Base-by-base conservation (phyloP, 2,888 invertebrate species). In the Sacculina carcini region DNA sequence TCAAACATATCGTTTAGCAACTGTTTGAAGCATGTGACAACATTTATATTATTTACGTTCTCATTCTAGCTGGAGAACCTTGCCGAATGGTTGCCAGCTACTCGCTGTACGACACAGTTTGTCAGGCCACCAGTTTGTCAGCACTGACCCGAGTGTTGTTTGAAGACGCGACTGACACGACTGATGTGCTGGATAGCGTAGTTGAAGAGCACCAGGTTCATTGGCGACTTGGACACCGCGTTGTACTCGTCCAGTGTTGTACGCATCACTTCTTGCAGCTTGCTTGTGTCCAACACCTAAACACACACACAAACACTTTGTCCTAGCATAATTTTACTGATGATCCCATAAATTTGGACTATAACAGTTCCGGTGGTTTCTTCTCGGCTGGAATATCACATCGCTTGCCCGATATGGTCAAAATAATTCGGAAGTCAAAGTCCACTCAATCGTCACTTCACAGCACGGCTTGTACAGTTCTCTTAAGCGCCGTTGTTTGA, bases 141-240 rank as follows among this genome's bases (percentile, higher is more conserved):
- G n/a, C n/a, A 34, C 28, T 56, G 53, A 19, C 56, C 57, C 16
- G 52, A 48, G 62, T 67, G 66, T 47, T 64, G 64, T 1, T 77
- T 70, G 54, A 86, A 64, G 52, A 86, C 73, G 52, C 86, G 71
- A 62, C 80, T 81, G 56, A 85, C 76, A 62, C 79, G 76, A 0
- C 81, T 79, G 54, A 86, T 70, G 67, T 86, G 85, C 63, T 84
- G 80, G 58, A 86, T 63, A 2, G 83, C 81, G 62, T 82, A 94
- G 63, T 79, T 77, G 62, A 23, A 61, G 57, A 86, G 68, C 3
- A 85, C 81, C 49, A 86, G 76, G 59, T 79, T 78, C 77, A 86
- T 78, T 67, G 79, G 78, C 29, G 73, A 73, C 65, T 81, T 82
- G 63, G 81, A 79, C 53, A 76, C 75, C 38, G 75, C 65, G 63